These are phyloP conservation scores for Sarcophaga bullata DNA, from an alignment of 1,140 invertebrate species.

Conservation along the genomic window DNA sequence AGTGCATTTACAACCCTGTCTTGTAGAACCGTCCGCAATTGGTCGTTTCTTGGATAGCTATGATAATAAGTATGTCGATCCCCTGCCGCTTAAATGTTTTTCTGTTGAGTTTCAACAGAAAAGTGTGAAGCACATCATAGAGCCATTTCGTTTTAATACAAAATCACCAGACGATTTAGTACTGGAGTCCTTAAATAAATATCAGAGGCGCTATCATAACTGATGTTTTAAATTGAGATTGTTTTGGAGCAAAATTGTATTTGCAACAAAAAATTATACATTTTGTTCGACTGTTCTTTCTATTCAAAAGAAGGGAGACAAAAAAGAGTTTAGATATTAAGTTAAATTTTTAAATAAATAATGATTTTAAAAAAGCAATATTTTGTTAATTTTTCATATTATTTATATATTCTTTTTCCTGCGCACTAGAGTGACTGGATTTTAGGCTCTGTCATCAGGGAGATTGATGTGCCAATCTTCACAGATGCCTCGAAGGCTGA, in stretches of 20 bases:
- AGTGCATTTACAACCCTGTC: neutral
- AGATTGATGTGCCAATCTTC: no score
- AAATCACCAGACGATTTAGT: constrained; percentile 59
- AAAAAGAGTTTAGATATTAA: neutral
- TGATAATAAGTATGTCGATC: constrained; percentile 24
- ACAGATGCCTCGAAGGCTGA: no score
- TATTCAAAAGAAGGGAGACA: neutral
- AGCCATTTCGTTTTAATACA: constrained; percentile 57
- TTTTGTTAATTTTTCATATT: neutral
- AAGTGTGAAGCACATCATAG: constrained; percentile 45
- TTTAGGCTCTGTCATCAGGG: no score
- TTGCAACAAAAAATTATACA: neutral
- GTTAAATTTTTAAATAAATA: constrained; percentile 1
- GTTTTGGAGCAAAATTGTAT: neutral
- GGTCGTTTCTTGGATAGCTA: constrained; percentile 34
- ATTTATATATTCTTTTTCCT: neutral
- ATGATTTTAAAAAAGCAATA: neutral
- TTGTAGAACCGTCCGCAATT: constrained; percentile 33
- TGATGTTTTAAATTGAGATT: neutral
- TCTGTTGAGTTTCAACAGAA: neutral
- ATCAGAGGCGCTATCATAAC: constrained; percentile 32
- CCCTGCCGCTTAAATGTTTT: neutral
- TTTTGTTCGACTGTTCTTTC: neutral
- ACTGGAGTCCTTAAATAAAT: constrained; percentile 46
- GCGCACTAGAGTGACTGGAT: no score